These are phyloP conservation scores for Bicyclus anynana DNA, from an alignment of 1,140 invertebrate species.

Conservation along the genomic window DNA sequence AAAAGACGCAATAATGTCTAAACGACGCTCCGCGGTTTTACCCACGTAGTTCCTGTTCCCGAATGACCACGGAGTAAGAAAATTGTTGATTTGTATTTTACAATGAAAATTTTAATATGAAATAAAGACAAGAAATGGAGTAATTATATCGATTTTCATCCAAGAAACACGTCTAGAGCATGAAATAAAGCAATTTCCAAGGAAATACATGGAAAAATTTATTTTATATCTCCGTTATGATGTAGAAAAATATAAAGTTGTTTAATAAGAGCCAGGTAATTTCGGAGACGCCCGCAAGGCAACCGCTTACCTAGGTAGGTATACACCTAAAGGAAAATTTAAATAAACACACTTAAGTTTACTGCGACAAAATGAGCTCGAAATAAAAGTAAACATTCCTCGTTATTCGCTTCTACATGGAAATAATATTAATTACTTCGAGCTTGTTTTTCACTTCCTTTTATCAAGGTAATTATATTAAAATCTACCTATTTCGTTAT, in stretches of 20 bases:
- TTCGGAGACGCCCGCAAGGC: constrained; percentile 42
- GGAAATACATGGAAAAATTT: neutral
- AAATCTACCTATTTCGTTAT: neutral
- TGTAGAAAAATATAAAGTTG: constrained; percentile 20
- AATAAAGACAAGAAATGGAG: no score
- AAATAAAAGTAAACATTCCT: constrained; percentile 37
- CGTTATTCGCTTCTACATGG: constrained; percentile 14
- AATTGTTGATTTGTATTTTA: no score
- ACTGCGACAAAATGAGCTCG: constrained; percentile 41
- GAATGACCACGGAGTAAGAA: no score
- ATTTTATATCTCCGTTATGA: neutral
- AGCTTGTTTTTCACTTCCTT: neutral
- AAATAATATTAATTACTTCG: constrained; percentile 20
- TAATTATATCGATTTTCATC: no score
- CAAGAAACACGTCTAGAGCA: neutral
- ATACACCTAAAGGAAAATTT: constrained; percentile 47
- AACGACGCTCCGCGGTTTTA: no score
- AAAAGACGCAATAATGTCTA: no score
- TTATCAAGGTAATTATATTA: neutral
- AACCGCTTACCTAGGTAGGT: constrained; percentile 39
- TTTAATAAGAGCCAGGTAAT: constrained; percentile 45
- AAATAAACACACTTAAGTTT: constrained; percentile 53
- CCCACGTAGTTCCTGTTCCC: no score
- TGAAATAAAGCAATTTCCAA: neutral
- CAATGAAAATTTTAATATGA: no score